Base-by-base conservation (phyloP, 2,888 invertebrate species). In the Griposia aprilina region DNA sequence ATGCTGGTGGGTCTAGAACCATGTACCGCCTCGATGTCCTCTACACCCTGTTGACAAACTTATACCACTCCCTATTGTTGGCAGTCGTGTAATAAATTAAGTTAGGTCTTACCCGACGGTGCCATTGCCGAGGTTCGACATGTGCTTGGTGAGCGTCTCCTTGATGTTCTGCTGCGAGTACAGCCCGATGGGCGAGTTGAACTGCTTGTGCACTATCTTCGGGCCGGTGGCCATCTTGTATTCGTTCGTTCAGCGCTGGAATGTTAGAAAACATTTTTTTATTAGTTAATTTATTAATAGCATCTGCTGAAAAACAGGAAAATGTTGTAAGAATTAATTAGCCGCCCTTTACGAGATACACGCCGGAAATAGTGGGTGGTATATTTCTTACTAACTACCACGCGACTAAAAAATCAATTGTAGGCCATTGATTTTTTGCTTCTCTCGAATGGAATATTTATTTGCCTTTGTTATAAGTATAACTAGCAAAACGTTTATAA, bases 161-260 rank as follows among this genome's bases (percentile, higher is more conserved):
- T 98, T 97, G 88, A 99, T 98, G 93, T 98, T 98, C 92, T 98
- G 97, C 90, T 98, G 98, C 59, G 98, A 98, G 95, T 99, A 99
- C 78, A 99, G 97, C 93, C 98, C 98, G 91, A 99, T 98, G 86
- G 99, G 98, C 88, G 98, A 98, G 97, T 99, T 99, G 97, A 98
- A 99, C 96, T 99, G 98, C 96, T 98, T 98, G 97, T 98, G 98
- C 90, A 98, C 98, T 95, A 98, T 97, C 91, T 98, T 97, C 91
- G 97, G 97, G 95, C 97, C 97, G 92, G 97, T 97, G 92, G 98
- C 97, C 98, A 98, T 98, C 94, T 97, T 97, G 92, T 90, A 92
- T 94, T 97, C 97, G 97, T 97, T 95, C 95, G 95, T 97, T 96
- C 92, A 93, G 93, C 97, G 96, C 97, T 97, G 96, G 79, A 96